Percentiles rank a stretch among this genome's conserved stretches.
These are phyloP conservation scores for Catocala nupta DNA, from an alignment of 2,888 invertebrate genomes.

Conservation along the genomic window DNA sequence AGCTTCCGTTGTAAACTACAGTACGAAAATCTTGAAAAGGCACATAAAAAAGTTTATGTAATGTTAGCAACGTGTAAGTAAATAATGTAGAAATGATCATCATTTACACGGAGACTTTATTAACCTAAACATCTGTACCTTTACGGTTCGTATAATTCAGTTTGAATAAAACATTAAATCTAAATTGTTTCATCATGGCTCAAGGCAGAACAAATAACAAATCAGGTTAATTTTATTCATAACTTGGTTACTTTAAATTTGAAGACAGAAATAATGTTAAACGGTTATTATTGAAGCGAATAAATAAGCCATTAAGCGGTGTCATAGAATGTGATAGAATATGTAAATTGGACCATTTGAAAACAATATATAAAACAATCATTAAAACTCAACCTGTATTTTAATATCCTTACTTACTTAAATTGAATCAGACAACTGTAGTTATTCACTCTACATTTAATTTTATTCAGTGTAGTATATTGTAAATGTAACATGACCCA, in stretches of 20 bases:
- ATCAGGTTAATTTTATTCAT: conserved; percentile 27
- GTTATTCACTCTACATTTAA: conserved; percentile 13
- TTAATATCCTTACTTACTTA: no score
- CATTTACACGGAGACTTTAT: no score
- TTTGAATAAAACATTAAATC: conserved; percentile 10
- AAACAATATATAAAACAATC: conserved; percentile 5
- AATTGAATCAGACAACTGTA: no score
- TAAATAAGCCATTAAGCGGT: conserved; percentile 28
- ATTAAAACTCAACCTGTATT: conserved; percentile 2
- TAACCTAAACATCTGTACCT: no score
- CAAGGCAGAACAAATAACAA: conserved; percentile 8
- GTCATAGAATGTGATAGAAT: conserved; percentile 34
- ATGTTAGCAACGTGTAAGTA: no score
- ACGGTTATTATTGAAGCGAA: conserved; percentile 27
- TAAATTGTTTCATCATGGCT: conserved; percentile 8
- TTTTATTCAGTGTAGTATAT: conserved; percentile 9
- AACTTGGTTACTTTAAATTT: conserved; percentile 27
- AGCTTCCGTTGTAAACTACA: no score
- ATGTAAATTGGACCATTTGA: conserved; percentile 28
- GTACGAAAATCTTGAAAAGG: no score
- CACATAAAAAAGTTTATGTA: no score
- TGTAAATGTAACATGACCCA: conserved; percentile 36
- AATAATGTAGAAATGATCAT: no score
- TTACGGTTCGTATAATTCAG: not conserved
- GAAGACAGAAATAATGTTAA: conserved; percentile 29